Evolutionary conservation across 2,113 vertebrate genomes (phyloP), one percentile per base, ranked within the genome.

Genomic region (Elaphurus davidianus): DNA sequence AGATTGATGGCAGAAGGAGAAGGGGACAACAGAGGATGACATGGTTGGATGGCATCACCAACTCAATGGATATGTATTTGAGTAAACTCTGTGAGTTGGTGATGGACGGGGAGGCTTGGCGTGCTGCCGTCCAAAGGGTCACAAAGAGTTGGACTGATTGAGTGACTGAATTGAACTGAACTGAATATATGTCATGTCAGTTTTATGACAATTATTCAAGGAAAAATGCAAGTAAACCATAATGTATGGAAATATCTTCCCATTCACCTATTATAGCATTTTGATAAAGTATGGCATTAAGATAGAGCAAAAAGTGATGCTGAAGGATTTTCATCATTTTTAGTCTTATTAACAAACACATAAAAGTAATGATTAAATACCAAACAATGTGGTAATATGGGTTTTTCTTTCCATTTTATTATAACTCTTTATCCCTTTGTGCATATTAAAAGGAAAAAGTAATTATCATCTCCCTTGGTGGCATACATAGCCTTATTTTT

Each of bases 381-480:
- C 33, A 97, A 67, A 45, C 1, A 52, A 33, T 90, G 25, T 16
- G 90, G 17, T 47, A 97, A 96, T 97, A 36, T 93, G 81, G 6
- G 10, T 43, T 62, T 16, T 43, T 78, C 87, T 90, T 96, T 94
- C 57, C 11, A 8, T 92, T 40, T 45, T 90, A 33, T 67, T 91
- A 14, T 87, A 86, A 92, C 43, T 79, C 36, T 45, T 97, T 74
- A 84, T 98, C 28, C 40, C 60, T 91, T 23, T 78, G 16, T 96
- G 54, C 33, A 82, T 92, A 93, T 94, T 89, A 97, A 96, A 91
- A 86, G 15, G 19, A 92, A 83, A 97, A 89, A 50, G 83, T 84
- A 96, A 97, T 98, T 97, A 90, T 92, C 45, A 83, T 92, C 94
- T 97, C 91, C 9, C 59, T 97, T 94, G 94, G 91, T 98, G 64